Conservation (phyloP, 2,888 invertebrate genomes). For the Eulithis testata region DNA sequence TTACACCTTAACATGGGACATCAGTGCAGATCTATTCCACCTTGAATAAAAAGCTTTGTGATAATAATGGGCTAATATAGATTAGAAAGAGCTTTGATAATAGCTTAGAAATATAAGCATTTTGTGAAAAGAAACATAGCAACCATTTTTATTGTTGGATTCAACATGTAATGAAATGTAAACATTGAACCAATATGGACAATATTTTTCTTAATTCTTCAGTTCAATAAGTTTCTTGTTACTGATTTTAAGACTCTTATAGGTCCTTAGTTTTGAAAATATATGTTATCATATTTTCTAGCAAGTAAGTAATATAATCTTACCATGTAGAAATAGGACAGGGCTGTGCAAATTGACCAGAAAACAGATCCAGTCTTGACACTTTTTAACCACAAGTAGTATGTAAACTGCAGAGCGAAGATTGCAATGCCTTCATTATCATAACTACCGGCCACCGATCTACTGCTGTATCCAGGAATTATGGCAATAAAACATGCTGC, state of each 20-base stretch:
- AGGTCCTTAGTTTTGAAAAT: background rate
- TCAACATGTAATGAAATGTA: no score
- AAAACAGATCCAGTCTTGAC: slow-evolving; percentile 99
- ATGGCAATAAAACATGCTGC: slow-evolving; percentile 99
- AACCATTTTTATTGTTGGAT: no score
- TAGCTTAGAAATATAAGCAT: background rate
- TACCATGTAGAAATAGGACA: slow-evolving; percentile 99
- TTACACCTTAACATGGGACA: no score
- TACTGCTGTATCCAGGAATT: slow-evolving; percentile 99
- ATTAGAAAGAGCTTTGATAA: background rate
- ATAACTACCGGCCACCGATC: slow-evolving; percentile 99
- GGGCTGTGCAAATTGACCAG: slow-evolving; percentile 96
- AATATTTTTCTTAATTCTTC: no score
- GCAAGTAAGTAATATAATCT: slow-evolving; percentile 46
- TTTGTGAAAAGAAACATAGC: background rate
- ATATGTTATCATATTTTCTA: background rate
- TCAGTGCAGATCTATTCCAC: no score
- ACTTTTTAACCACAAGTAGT: slow-evolving; percentile 98
- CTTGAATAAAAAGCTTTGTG: no score
- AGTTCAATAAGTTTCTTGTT: no score
- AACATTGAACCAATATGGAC: no score
- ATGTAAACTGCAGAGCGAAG: slow-evolving; percentile 99
- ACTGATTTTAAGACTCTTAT: no score
- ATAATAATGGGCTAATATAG: no score
- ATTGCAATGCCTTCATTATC: slow-evolving; percentile 99